Base-by-base conservation (phyloP, 2,888 invertebrate genomes). In the Girardia tigrina region DNA sequence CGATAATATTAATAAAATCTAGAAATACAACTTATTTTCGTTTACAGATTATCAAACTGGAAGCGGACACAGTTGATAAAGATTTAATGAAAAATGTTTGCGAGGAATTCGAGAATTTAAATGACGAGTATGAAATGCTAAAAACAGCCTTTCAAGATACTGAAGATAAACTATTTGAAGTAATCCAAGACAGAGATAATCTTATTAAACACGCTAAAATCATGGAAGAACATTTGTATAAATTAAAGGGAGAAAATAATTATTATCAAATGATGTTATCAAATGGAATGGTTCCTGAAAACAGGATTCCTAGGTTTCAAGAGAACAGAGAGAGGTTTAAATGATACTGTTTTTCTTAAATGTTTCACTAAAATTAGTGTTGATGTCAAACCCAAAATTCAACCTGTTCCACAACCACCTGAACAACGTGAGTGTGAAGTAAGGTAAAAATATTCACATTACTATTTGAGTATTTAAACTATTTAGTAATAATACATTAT, bases 181-280 rank as follows among this genome's bases (percentile, higher is more conserved):
- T 56, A 12, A 23, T 56, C 23, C 56, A 56, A 56, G 56, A 56
- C 23, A 56, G 56, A 56, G 56, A 56, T n/a, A 56, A 56, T 56
- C 23, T 56, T 20, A 56, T 56, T 8, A 56, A 56, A 56, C 56
- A 56, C 23, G 56, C 56, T 6, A 56, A 56, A 56, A n/a, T 56
- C n/a, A 56, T 56, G 56, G 56, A 56, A 56, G 56, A 56, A n/a
- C 56, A 56, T 56, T 56, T 56, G n/a, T 56, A 56, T n/a, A 56
- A 56, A 56, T 56, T 56, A n/a, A 4, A 23, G 23, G 23, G n/a
- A 6, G 56, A 56, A 56, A 56, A 56, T n/a, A 56, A 56, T 56
- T 56, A 56, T 16, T 56, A 12, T 56, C 56, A 56, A 56, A 23
- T 56, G 23, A 56, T 56, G 56, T 6, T 56, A 2, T 56, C 56